Conservation (phyloP, 1,140 invertebrate genomes). For the Drosophila funebris region DNA sequence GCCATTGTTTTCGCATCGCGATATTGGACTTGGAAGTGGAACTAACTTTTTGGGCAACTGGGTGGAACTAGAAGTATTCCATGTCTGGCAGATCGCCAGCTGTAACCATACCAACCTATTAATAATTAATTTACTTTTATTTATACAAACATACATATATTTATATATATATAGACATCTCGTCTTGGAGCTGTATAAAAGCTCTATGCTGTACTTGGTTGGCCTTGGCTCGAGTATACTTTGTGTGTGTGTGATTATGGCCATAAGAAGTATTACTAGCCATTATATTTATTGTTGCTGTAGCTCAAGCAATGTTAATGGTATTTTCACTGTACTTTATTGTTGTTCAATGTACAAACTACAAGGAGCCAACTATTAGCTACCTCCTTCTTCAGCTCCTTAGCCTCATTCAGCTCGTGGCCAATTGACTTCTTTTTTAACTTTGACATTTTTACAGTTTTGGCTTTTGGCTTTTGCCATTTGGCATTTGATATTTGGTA, state of each 20-base stretch:
- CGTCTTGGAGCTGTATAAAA: slow-evolving; percentile 30
- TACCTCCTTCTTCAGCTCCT: neutral
- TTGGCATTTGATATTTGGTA: neutral
- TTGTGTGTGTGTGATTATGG: slow-evolving; percentile 27
- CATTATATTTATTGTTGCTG: slow-evolving; percentile 24
- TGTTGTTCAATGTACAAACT: slow-evolving; percentile 33
- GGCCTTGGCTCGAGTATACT: slow-evolving; percentile 3
- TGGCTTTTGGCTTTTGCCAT: slow-evolving; percentile 49
- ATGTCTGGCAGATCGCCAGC: slow-evolving; percentile 23
- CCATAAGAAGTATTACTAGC: slow-evolving; percentile 52
- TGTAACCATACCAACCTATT: slow-evolving; percentile 43
- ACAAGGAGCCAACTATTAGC: neutral
- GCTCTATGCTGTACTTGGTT: slow-evolving; percentile 6
- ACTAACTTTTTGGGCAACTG: neutral
- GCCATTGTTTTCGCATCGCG: slow-evolving; percentile 37
- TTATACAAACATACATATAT: slow-evolving; percentile 14
- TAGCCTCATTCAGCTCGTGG: slow-evolving; percentile 7
- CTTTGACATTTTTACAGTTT: slow-evolving; percentile 65
- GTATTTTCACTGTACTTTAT: slow-evolving; percentile 19
- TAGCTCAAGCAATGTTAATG: neutral
- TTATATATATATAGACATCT: neutral
- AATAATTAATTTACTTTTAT: slow-evolving; percentile 69
- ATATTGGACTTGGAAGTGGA: slow-evolving; percentile 4
- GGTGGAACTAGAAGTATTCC: neutral
- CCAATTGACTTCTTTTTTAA: slow-evolving; percentile 55